Base-by-base conservation (phyloP, 2,113 vertebrate genomes). In the Mesembrinibis cayennensis region DNA sequence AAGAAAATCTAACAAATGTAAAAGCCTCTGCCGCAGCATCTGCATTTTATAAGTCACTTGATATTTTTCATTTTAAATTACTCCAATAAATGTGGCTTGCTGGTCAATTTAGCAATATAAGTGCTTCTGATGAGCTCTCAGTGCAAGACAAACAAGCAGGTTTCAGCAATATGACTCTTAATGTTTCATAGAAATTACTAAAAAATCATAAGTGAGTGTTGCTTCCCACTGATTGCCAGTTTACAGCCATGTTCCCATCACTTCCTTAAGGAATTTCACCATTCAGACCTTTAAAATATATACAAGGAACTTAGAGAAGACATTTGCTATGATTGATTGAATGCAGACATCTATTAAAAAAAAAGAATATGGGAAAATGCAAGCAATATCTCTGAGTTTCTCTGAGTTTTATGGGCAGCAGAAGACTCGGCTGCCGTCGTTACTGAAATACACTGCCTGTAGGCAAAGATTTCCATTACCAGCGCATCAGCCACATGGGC, bases 41-140 rank as follows among this genome's bases (percentile, higher is more conserved):
- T 73, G 91, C 50, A 4, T 84, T 92, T 95, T 53, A 45, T 53
- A 87, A 92, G 40, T 76, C 85, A 69, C 65, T 92, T 53, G 77
- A 30, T 96, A 70, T 59, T 91, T 91, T 87, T 93, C 70, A 15
- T 13, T 82, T 78, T 52, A 61, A 91, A 95, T 91, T 16, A 70
- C 83, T 91, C 85, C 81, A 77, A 44, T 89, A 94, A 93, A 73
- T 62, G 72, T 71, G 92, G 78, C 74, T 83, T 61, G 59, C 73
- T 87, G 70, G 85, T 92, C 89, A 94, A 66, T 90, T 94, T 93
- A 87, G 92, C 73, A 34, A 36, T 52, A 22, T 42, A 85, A 95
- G 80, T 79, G 83, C 72, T 94, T 70, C 77, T 92, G 81, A 52
- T 59, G 82, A 87, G 81, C 77, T 73, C 83, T 82, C 78, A 36